These are phyloP conservation scores for Hedya salicella DNA, from an alignment of 2,888 invertebrate genomes.

Conservation along the genomic window DNA sequence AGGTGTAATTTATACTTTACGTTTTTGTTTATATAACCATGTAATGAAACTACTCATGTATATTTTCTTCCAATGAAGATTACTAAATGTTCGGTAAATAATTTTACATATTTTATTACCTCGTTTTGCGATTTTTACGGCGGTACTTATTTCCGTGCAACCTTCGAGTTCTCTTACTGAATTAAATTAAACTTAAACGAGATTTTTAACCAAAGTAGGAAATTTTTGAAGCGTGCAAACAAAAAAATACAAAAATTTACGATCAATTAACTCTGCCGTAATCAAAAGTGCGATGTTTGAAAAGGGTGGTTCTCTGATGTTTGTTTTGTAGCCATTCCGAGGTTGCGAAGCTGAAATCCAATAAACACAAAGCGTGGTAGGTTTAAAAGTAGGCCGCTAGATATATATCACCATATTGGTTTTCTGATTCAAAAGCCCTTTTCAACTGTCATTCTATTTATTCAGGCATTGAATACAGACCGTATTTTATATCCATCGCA, in stretches of 20 bases:
- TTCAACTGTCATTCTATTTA: constrained; percentile 15
- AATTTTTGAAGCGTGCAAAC: neutral
- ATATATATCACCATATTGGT: constrained; percentile 27
- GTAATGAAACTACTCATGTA: neutral
- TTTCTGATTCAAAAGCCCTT: constrained; percentile 31
- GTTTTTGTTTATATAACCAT: neutral
- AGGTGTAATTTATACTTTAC: too few relatives aligned
- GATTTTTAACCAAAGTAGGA: neutral
- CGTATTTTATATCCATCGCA: neutral
- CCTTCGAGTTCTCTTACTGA: constrained; percentile 17
- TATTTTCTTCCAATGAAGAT: neutral
- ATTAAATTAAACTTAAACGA: neutral
- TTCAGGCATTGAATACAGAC: neutral
- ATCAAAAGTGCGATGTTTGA: constrained; percentile 7
- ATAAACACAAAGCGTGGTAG: constrained; percentile 18
- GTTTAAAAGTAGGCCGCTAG: constrained; percentile 1
- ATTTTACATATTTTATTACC: constrained; percentile 27
- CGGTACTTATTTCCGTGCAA: constrained; percentile 13
- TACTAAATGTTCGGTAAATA: neutral
- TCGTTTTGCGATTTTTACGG: constrained; percentile 14
- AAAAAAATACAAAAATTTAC: neutral
- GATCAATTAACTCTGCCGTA: constrained; percentile 1
- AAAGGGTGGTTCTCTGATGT: neutral
- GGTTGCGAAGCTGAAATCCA: constrained; percentile 19
- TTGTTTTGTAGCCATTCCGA: neutral